These are phyloP conservation scores for Plecturocebus donacophilus DNA, from an alignment of 2,113 vertebrate species.

Conservation along the genomic window DNA sequence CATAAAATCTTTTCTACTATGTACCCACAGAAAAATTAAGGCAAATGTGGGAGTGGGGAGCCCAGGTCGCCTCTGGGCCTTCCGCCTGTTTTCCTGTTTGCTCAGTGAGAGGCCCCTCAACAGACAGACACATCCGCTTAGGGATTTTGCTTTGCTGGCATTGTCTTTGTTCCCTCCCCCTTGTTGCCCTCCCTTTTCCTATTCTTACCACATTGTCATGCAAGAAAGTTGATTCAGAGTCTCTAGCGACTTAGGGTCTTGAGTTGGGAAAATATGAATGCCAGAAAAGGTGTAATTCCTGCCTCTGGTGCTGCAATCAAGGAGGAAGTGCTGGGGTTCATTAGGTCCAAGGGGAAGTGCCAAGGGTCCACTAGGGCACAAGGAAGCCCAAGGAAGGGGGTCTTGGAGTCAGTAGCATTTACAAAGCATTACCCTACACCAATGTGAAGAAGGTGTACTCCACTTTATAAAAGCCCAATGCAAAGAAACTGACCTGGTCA, in stretches of 20 bases:
- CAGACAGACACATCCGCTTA: slow-evolving; percentile 31
- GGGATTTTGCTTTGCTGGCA: not conserved
- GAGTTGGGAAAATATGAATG: not conserved
- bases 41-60: too few species aligned
- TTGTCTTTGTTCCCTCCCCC: not conserved
- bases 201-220: not conserved
- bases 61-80: not conserved
- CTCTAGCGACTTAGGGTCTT: not conserved
- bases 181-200: not conserved
- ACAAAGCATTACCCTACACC: not conserved
- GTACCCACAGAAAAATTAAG: too few species aligned
- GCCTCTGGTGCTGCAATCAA: not conserved
- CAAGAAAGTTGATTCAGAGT: not conserved
- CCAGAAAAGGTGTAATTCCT: not conserved
- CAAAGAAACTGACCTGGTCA: not conserved
- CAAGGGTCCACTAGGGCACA: not conserved
- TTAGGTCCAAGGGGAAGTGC: not conserved
- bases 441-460: not conserved
- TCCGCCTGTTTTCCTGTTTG: slow-evolving; percentile 46
- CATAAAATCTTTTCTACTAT: too few species aligned
- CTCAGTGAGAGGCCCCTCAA: not conserved
- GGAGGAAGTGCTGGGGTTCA: not conserved
- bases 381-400: not conserved
- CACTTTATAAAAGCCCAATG: not conserved
- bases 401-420: rapidly evolving